Conservation (phyloP, 2,888 invertebrate genomes). For the Metacarcinus magister region DNA sequence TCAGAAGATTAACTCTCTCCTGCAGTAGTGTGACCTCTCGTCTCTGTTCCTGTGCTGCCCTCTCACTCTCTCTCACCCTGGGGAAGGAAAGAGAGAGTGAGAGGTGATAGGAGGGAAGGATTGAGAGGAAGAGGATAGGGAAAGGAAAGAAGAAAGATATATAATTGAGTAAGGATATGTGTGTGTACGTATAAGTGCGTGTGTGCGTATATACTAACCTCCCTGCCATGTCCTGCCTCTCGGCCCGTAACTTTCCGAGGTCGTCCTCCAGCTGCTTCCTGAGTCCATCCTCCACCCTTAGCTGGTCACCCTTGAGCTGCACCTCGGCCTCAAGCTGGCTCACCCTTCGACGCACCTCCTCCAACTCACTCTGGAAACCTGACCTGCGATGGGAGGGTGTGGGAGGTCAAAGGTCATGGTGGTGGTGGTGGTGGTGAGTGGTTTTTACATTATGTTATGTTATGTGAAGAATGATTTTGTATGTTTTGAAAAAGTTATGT, state of each 20-base stretch:
- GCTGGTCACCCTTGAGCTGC: constrained; percentile 53
- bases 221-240: constrained; percentile 72
- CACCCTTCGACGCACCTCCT: constrained; percentile 44
- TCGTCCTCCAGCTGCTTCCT: constrained; percentile 66
- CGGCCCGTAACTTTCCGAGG: constrained; percentile 44
- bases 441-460: too few relatives aligned
- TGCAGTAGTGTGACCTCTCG: constrained; percentile 58
- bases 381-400: not conserved
- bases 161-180: not conserved
- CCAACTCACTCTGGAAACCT: constrained; percentile 45
- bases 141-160: too few relatives aligned
- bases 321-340: constrained; percentile 67
- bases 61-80: constrained; percentile 69
- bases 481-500: too few relatives aligned
- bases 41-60: not conserved
- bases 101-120: not conserved
- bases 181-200: not conserved
- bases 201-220: constrained; percentile 42
- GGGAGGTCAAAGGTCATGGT: not conserved
- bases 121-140: not conserved
- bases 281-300: constrained; percentile 67
- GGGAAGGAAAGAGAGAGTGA: not conserved
- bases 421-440: not conserved
- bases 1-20: constrained; percentile 69
- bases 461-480: too few relatives aligned